Evolutionary conservation across 2,113 vertebrate species (phyloP), one percentile per base, ranked within the genome.

Genomic region (Platichthys stellatus): DNA sequence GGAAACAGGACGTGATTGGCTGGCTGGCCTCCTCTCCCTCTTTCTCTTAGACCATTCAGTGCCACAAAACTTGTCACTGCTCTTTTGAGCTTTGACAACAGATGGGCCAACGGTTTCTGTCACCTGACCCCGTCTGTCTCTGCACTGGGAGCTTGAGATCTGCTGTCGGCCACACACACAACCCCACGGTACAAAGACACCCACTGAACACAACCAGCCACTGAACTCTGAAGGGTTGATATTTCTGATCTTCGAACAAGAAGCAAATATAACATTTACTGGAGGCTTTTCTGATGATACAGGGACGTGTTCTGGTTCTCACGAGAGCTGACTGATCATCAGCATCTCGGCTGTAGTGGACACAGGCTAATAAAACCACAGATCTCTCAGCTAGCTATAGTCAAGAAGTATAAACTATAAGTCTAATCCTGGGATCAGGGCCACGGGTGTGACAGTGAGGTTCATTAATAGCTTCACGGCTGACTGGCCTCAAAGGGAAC

Each of bases 61-160:
- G 67, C 67, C 12, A 77, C 83, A 69, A 69, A 84, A 81, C 74
- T 56, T 89, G 83, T 85, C 79, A 10, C 78, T 83, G 82, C 64
- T 76, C 86, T 70, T 86, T 88, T 92, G 90, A 92, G 86, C 77
- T 78, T 47, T 86, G 59, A 72, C 83, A 92, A 91, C 93, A 93
- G 92, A 91, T 93, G 91, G 86, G 54, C 83, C 87, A 90, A 91
- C 89, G 77, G 90, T 80, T 85, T 83, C 75, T 72, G 90, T 88
- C 92, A 93, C 90, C 88, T 87, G 91, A 92, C 90, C 69, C 88
- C 5, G 23, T 49, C 81, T 3, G 57, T 75, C 60, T 61, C 64
- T 57, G 47, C 64, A 18, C 69, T 51, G 20, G 47, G 76, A 65
- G 60, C 72, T 76, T 76, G 40, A 68, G 11, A 67, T 69, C 69